Percentiles rank a stretch among this genome's conserved stretches.
These are phyloP conservation scores for Meandrusa payeni DNA, from an alignment of 2,888 invertebrate genomes.

Conservation along the genomic window DNA sequence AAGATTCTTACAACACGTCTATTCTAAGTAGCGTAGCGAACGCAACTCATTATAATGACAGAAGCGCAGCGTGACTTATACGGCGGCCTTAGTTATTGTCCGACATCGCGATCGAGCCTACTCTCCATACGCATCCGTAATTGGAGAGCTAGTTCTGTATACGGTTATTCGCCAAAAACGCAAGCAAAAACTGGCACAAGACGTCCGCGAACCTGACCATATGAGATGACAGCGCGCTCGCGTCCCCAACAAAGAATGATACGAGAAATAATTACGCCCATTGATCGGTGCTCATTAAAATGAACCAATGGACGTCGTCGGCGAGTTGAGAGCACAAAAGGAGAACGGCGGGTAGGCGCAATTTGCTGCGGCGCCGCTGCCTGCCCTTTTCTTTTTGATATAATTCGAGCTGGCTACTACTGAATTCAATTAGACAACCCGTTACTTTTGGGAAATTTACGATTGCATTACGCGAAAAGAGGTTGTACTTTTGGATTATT, in stretches of 20 bases:
- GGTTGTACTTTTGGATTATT: not conserved
- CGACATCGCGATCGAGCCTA: constrained; percentile 38
- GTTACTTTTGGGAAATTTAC: constrained; percentile 53
- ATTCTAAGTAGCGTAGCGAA: constrained; percentile 16
- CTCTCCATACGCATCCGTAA: constrained; percentile 46
- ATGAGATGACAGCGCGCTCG: constrained; percentile 62
- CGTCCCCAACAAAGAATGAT: constrained; percentile 67
- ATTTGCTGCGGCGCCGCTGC: constrained; percentile 69
- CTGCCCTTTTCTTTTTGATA: constrained; percentile 65
- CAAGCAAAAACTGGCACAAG: constrained; percentile 52
- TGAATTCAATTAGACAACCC: constrained; percentile 64
- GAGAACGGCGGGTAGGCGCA: constrained; percentile 55
- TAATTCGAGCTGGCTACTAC: constrained; percentile 58
- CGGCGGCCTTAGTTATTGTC: constrained; percentile 57
- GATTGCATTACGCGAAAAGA: constrained; percentile 40
- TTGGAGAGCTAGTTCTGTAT: constrained; percentile 54
- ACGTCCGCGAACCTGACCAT: constrained; percentile 43
- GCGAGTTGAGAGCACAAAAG: constrained; percentile 51
- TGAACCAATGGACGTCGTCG: constrained; percentile 60
- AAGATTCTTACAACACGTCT: not conserved
- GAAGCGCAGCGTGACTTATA: constrained; percentile 50
- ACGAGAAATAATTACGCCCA: constrained; percentile 78
- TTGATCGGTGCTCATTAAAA: constrained; percentile 76
- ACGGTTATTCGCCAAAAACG: constrained; percentile 65
- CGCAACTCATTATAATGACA: constrained; percentile 55